Evolutionary conservation across 2,113 vertebrate genomes (phyloP).

Genomic region (Cyanocitta stelleri): DNA sequence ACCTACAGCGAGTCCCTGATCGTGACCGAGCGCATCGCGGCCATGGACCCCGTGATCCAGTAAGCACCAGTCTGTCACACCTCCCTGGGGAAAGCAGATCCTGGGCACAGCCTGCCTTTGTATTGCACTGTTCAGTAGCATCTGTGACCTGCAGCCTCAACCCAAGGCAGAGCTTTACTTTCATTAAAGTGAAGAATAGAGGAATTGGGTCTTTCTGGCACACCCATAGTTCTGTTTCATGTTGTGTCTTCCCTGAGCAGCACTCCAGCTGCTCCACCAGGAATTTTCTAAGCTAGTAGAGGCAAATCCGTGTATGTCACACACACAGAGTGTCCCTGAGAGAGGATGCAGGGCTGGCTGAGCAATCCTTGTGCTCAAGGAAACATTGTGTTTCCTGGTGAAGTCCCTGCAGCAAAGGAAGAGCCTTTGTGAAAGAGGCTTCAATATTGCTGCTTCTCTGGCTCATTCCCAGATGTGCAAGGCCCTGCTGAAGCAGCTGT

Average conservation of each 20-base stretch:
- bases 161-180: background rate
- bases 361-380: background rate
- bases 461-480: background rate
- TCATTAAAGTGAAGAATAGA: background rate
- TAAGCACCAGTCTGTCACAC: slow-evolving; percentile 43
- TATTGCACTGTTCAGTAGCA: fast-evolving
- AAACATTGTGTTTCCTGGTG: background rate
- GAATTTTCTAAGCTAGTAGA: background rate
- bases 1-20: slow-evolving; percentile 92
- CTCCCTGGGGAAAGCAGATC: background rate
- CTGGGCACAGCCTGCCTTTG: background rate
- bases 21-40: slow-evolving; percentile 85
- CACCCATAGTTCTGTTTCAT: fast-evolving
- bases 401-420: background rate
- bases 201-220: background rate
- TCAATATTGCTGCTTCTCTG: fast-evolving
- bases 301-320: background rate
- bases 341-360: background rate
- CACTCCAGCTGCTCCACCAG: background rate
- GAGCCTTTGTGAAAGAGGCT: background rate
- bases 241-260: background rate
- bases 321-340: background rate
- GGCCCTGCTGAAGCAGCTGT: background rate
- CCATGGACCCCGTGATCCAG: slow-evolving; percentile 88
- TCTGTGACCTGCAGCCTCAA: background rate